Evolutionary conservation across 2,888 invertebrate genomes (phyloP), one percentile per base, ranked within the genome.

Genomic region (Epistrophe eligans): DNA sequence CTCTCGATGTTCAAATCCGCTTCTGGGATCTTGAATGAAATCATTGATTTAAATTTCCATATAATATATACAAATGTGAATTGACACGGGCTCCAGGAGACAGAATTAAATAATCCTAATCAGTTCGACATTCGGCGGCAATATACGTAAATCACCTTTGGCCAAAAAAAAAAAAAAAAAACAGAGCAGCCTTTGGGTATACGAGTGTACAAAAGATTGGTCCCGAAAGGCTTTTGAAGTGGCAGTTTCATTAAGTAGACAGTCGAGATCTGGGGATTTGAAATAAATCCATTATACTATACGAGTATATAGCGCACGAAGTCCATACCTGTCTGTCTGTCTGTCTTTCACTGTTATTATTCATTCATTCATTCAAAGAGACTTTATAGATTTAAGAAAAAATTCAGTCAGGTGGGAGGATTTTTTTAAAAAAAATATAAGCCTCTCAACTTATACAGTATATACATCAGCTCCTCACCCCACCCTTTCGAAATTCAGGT

Each of bases 31-130:
- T 70, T 58, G 66, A 72, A 72, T 58, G 66, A 71, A 66, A 57
- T 72, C 80, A 71, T 66, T 66, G 84, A 84, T 80, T 79, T 84
- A 45, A 81, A 81, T 85, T 82, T 85, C 73, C 81, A 77, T 70
- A 62, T 24, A 24, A 58, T 58, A 40, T 38, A 24, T 24, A 24
- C 24, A 38, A 38, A 72, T 73, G 72, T 73, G 67, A 55, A 38
- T 52, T 55, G 38, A 74, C 50, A 50, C 45, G 48, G 24, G 72
- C 79, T 77, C 67, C 55, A 73, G 64, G 17, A 70, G 73, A 43
- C 58, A 73, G 82, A 77, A 79, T 81, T 73, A 77, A 85, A 55
- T 55, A 70, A 82, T 82, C 85, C 62, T 82, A 82, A 85, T 85
- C 82, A 79, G 73, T 62, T 71, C 43, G 55, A 64, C 38, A 67